Conservation (phyloP, 2,888 invertebrate species). For the Anoncus sp. region DNA sequence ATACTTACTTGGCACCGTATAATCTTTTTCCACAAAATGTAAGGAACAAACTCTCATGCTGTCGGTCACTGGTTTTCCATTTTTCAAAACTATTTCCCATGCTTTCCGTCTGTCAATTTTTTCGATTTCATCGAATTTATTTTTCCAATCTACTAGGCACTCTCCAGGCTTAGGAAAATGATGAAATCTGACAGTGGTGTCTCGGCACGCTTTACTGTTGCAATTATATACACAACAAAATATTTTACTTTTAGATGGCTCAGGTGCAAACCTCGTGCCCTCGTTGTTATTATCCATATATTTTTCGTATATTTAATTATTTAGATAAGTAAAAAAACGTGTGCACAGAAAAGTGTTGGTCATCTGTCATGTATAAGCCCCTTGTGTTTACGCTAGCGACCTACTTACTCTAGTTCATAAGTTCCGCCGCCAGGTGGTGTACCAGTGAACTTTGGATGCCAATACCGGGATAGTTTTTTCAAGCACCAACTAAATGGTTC, state of each 20-base stretch:
- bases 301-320: too few species aligned
- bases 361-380: background rate
- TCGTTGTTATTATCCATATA: too few species aligned
- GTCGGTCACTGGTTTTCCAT: conserved; percentile 7
- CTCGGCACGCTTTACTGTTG: background rate
- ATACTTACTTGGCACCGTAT: conserved; percentile 37
- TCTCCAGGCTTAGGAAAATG: conserved; percentile 21
- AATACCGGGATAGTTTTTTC: too few species aligned
- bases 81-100: conserved; percentile 40
- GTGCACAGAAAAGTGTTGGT: too few species aligned
- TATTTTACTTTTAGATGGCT: background rate
- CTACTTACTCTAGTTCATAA: too few species aligned
- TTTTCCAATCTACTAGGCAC: conserved; percentile 17
- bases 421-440: too few species aligned
- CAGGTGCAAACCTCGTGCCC: background rate
- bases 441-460: too few species aligned
- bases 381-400: background rate
- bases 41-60: conserved; percentile 44
- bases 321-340: too few species aligned
- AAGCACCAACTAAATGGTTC: too few species aligned
- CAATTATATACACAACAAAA: conserved; percentile 10
- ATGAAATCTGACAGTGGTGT: conserved; percentile 37
- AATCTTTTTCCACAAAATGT: conserved; percentile 38
- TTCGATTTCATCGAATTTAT: conserved; percentile 22
- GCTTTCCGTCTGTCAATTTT: conserved; percentile 37